Evolutionary conservation across 2,888 invertebrate genomes (phyloP).

Genomic region (Callyntrura guangdongensis): DNA sequence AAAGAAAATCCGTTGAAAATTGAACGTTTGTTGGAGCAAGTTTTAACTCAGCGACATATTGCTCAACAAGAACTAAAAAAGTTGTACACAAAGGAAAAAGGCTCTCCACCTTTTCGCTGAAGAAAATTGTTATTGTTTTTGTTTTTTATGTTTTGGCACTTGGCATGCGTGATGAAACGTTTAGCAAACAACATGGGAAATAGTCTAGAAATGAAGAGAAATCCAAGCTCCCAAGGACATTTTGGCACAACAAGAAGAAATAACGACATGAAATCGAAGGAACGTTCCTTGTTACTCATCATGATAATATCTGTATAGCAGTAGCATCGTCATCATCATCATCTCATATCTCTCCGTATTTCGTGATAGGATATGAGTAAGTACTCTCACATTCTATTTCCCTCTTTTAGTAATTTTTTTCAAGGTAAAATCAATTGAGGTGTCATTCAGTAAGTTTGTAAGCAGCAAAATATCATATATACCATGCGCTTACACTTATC

Average conservation of each 20-base stretch:
- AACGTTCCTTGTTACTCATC: slow-evolving; percentile 34
- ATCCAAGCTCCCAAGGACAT: slow-evolving; percentile 39
- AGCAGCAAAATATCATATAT: too few species aligned
- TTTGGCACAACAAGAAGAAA: slow-evolving; percentile 5
- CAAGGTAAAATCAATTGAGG: slow-evolving; percentile 44
- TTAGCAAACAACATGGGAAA: slow-evolving; percentile 40
- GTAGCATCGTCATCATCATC: background rate
- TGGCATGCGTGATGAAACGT: slow-evolving; percentile 16
- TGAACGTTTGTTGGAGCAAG: background rate
- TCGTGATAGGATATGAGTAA: slow-evolving; percentile 32
- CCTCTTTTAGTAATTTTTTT: slow-evolving; percentile 6
- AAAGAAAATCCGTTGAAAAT: background rate
- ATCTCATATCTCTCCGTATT: background rate
- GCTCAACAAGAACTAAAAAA: background rate
- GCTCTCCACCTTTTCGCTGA: background rate
- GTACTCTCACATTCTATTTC: slow-evolving; percentile 31
- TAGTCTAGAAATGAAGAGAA: slow-evolving; percentile 42
- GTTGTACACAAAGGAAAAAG: background rate
- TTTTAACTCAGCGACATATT: background rate
- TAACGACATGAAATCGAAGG: slow-evolving; percentile 38
- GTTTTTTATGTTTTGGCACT: background rate
- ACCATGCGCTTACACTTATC: background rate
- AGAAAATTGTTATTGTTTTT: slow-evolving; percentile 23
- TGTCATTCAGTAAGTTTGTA: background rate
- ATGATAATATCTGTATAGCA: background rate